Base-by-base conservation (phyloP, 2,797 vertebrate species). In the Paramormyrops hopkinsi region DNA sequence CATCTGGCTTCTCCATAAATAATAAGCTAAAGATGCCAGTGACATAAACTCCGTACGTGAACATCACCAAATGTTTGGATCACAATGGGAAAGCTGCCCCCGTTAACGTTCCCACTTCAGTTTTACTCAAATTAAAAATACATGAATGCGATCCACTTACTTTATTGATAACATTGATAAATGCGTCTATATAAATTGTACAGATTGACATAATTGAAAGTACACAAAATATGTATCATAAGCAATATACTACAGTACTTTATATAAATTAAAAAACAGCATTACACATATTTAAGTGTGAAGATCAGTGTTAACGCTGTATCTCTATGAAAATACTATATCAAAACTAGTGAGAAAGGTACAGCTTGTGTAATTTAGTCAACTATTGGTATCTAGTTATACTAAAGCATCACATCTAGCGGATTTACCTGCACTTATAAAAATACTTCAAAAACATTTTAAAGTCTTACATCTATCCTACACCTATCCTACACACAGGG, bases 291-390 rank as follows among this genome's bases (percentile, higher is more conserved):
- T 79, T 19, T 3, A 69, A 50, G 46, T 88, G 76, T 56, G 62
- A 65, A 84, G 56, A 51, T 82, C 76, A 82, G 73, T 41, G 48
- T 44, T 83, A 37, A 50, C 1, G 25, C 25, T 51, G 37, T 41
- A 82, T 17, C 17, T n/a, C 87, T 88, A 84, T 9, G 46, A 88
- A 88, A 90, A 90, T 65, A 88, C 87, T 53, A 54, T 88, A 90
- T 85, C 29, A 86, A 69, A 84, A 88, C 89, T 88, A 69, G 54
- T 90, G 59, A 51, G 37, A 88, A 90, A 88, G 41, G 3, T 50
- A 88, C 87, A 33, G 84, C 44, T 59, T 56, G 53, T 46, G 83
- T 29, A 51, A 84, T 62, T n/a, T 87, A 88, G 22, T 59, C 56
- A 25, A 83, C 22, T 79, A 79, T n/a, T 79, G 37, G 37, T 44